Conservation (phyloP, 37 sponge, comb jelly and placozoan species). For the Dysidea cf. avara region DNA sequence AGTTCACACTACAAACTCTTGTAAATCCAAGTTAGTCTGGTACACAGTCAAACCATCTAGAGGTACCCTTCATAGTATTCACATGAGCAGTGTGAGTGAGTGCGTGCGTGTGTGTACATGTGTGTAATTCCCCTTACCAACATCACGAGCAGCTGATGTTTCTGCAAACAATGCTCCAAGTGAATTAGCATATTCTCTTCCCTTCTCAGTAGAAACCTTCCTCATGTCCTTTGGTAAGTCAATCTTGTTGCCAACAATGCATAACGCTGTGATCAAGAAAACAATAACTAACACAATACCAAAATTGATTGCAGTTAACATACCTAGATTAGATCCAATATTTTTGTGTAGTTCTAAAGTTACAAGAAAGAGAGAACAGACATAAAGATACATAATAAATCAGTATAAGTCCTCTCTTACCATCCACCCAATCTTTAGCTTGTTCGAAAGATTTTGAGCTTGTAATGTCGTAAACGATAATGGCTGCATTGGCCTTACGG, state of each 20-base stretch:
- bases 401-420: slow-evolving; percentile 14
- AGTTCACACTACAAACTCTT: too few species aligned
- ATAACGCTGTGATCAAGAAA: slow-evolving; percentile 27
- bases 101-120: too few species aligned
- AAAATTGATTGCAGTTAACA: too few species aligned
- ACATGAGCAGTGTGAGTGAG: too few species aligned
- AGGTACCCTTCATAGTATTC: too few species aligned
- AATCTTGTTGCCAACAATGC: slow-evolving; percentile 66
- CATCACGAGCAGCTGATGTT: slow-evolving; percentile 52
- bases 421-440: slow-evolving; percentile 75
- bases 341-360: too few species aligned
- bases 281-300: too few species aligned
- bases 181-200: slow-evolving; percentile 44
- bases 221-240: slow-evolving; percentile 43
- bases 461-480: slow-evolving; percentile 88
- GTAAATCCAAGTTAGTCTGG: too few species aligned
- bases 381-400: not conserved
- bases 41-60: too few species aligned
- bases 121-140: too few species aligned
- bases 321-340: too few species aligned
- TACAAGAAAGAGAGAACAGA: not conserved
- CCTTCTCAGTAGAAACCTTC: slow-evolving; percentile 35
- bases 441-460: slow-evolving; percentile 63
- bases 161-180: slow-evolving; percentile 60
- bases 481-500: slow-evolving; percentile 81